A percentile compares a stretch with the other conserved stretches of the same genome.
Evolutionary conservation across 2,113 vertebrate genomes (phyloP).

Genomic region (Rattus norvegicus): GRCr8 NC_086021.1:152419501-152420000

Average conservation of each 20-base stretch:
- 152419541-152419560: conserved; percentile 31
- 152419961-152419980: not conserved
- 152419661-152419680: conserved; percentile 97
- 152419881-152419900: not conserved
- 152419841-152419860: too few relatives aligned
- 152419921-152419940: not conserved
- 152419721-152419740: not conserved
- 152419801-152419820: not conserved
- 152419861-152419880: not conserved
- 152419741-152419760: conserved; percentile 1
- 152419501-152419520: not conserved
- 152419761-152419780: not conserved
- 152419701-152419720: not conserved
- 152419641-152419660: conserved; percentile 96
- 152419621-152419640: conserved; percentile 97
- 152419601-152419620: conserved; percentile 98
- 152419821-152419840: not conserved
- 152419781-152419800: not conserved
- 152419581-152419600: conserved; percentile 90
- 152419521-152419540: not conserved
- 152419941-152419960: not conserved
- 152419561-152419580: not conserved
- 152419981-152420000: not conserved
- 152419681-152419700: not conserved
- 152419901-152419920: not conserved